phyloP scores from a whole-genome alignment of 2,113 vertebrate species.

The Variabilichromis moorii region DNA sequence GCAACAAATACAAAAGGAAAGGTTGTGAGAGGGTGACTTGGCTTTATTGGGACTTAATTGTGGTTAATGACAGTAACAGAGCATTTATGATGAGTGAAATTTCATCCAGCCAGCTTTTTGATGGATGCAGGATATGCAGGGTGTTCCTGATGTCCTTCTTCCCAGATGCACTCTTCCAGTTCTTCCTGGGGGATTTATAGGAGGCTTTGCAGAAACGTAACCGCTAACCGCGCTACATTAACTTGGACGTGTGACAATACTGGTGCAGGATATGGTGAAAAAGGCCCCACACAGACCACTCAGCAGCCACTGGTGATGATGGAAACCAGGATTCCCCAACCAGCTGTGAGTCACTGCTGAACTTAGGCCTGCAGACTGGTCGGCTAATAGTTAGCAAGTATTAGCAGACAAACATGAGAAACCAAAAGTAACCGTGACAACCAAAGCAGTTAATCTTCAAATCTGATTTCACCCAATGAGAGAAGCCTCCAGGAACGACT shows the following conservation, averaged over 20 bases:
- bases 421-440: background rate
- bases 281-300: background rate
- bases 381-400: background rate
- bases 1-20: accelerated
- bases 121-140: accelerated
- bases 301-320: background rate
- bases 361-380: background rate
- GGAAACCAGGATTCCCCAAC: background rate
- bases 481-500: background rate
- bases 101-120: background rate
- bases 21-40: accelerated
- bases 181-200: no score
- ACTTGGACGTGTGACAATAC: background rate
- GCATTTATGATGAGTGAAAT: background rate
- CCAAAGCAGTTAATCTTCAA: background rate
- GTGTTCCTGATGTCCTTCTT: background rate
- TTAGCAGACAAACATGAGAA: background rate
- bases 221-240: accelerated
- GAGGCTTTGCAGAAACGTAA: background rate
- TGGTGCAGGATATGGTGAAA: background rate
- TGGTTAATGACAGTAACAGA: background rate
- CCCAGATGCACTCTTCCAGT: accelerated
- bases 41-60: background rate
- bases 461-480: background rate
- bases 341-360: background rate